Conservation (phyloP, 1,140 invertebrate species). For the Asbolus verrucosus region DNA sequence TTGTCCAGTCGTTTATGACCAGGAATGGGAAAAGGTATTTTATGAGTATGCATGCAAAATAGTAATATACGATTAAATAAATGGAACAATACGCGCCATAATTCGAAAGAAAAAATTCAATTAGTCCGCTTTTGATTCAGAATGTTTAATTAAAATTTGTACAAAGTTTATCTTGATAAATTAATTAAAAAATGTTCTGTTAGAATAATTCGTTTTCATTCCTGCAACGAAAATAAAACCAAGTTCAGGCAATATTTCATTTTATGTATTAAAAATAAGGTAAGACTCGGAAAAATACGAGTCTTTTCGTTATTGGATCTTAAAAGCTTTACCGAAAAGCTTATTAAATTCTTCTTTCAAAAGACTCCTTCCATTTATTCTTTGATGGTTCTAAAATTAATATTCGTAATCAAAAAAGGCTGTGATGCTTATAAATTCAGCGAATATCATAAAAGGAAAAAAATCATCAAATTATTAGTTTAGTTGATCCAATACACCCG, state of each 20-base stretch:
- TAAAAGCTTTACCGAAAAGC: conserved; percentile 31
- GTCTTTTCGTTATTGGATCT: conserved; percentile 20
- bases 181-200: too few species aligned
- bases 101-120: conserved; percentile 9
- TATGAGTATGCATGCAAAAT: too few species aligned
- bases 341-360: conserved; percentile 37
- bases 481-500: neutral
- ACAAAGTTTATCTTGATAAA: too few species aligned
- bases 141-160: too few species aligned
- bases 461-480: conserved; percentile 36
- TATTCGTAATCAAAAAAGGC: conserved; percentile 25
- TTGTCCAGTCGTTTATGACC: neutral
- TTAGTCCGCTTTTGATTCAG: too few species aligned
- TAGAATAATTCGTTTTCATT: neutral
- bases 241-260: conserved; percentile 12
- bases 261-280: conserved; percentile 9
- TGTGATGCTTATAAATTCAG: conserved; percentile 2
- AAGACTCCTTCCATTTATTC: conserved; percentile 30
- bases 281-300: conserved; percentile 9
- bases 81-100: too few species aligned
- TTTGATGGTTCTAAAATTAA: conserved; percentile 35
- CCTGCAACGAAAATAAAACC: too few species aligned
- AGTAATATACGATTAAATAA: too few species aligned
- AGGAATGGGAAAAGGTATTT: too few species aligned
- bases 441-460: conserved; percentile 12